These are phyloP conservation scores for Lynx canadensis DNA, from an alignment of 2,113 vertebrate species.

Conservation along the genomic window DNA sequence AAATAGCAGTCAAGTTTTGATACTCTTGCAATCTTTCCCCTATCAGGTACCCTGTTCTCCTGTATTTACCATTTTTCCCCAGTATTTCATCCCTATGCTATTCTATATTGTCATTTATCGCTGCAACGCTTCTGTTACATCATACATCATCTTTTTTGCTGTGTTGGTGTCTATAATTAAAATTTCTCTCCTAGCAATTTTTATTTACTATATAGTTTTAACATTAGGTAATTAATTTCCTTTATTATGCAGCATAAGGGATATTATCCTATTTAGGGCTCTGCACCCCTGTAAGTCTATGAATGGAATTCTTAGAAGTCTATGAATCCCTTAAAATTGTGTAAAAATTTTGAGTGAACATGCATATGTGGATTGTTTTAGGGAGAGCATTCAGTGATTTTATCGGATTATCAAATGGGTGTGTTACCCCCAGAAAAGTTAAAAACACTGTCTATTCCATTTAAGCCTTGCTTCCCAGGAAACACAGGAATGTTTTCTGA, in stretches of 20 bases:
- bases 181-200: background rate
- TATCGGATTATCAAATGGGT: background rate
- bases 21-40: background rate
- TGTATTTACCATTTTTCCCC: background rate
- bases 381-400: background rate
- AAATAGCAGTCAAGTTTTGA: constrained; percentile 36
- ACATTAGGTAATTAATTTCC: background rate
- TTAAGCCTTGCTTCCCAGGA: background rate
- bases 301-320: background rate
- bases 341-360: background rate
- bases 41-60: background rate
- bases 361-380: background rate
- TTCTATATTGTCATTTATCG: background rate
- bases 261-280: background rate
- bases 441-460: background rate
- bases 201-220: background rate
- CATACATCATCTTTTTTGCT: background rate
- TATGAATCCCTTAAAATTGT: background rate
- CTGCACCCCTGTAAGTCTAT: background rate
- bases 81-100: background rate
- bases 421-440: background rate
- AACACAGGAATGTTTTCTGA: constrained; percentile 50
- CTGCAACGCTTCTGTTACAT: background rate
- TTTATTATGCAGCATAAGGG: background rate
- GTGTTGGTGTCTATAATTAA: background rate